A percentile compares a stretch with the other conserved stretches of the same genome.
These are phyloP conservation scores for Pomacea canaliculata DNA, from an alignment of 2,888 invertebrate species.

Conservation along the genomic window DNA sequence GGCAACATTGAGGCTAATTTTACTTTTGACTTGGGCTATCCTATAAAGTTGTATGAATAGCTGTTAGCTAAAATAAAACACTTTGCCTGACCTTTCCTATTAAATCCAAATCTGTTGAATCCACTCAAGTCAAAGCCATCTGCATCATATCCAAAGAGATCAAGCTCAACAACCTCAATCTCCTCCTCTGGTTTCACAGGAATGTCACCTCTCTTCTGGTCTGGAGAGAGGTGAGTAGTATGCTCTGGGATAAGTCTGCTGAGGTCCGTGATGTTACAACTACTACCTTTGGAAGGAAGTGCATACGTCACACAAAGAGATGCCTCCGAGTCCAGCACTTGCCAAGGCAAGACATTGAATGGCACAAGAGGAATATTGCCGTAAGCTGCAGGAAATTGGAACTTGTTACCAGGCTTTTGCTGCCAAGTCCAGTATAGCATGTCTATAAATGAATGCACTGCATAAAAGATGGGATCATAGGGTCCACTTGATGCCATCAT, in stretches of 20 bases:
- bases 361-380: slow-evolving; percentile 62
- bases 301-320: slow-evolving; percentile 58
- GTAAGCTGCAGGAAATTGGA: slow-evolving; percentile 57
- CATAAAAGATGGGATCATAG: slow-evolving; percentile 61
- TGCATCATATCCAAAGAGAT: slow-evolving; percentile 55
- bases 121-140: slow-evolving; percentile 56
- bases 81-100: slow-evolving; percentile 45
- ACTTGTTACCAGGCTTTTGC: slow-evolving; percentile 52
- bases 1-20: too few relatives aligned
- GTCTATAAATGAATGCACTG: slow-evolving; percentile 59
- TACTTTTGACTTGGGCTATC: too few relatives aligned
- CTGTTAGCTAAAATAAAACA: too few relatives aligned
- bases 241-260: background rate
- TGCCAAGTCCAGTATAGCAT: slow-evolving; percentile 64
- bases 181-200: slow-evolving; percentile 33
- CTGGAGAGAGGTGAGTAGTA: background rate
- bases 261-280: slow-evolving; percentile 46
- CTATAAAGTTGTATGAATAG: too few relatives aligned
- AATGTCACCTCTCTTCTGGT: slow-evolving; percentile 42
- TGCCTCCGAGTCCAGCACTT: slow-evolving; percentile 51
- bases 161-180: slow-evolving; percentile 34
- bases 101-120: slow-evolving; percentile 54
- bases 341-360: slow-evolving; percentile 54
- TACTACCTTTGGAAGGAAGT: slow-evolving; percentile 49
- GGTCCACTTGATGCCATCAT: slow-evolving; percentile 57